Evolutionary conservation across 2,113 vertebrate genomes (phyloP), one percentile per base, ranked within the genome.

Genomic region (Proterorhinus semilunaris): DNA sequence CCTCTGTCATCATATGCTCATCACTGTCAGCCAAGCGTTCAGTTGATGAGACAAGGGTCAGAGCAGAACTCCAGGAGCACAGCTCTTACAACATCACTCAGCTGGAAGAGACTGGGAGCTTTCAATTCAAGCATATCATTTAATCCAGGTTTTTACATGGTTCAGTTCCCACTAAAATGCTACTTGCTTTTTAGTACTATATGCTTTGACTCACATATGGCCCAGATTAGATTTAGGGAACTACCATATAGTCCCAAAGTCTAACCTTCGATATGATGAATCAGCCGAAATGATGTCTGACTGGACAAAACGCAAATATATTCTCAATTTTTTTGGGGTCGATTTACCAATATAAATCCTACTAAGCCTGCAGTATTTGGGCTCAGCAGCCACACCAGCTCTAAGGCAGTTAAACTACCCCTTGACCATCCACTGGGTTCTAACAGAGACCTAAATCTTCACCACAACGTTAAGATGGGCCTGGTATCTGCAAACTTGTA

Each of bases 1-100:
- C 54, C 70, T 83, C 86, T 87, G 87, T 92, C 89, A 91, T 77
- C 91, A 79, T 64, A 53, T 74, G 59, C 74, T 83, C 86, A 85
- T 89, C 90, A 88, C 65, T 88, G 90, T 86, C 87, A 89, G 64
- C 68, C 75, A 58, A 69, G 78, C 55, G 42, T 68, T 72, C 74
- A 69, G 48, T 79, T 76, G 83, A 87, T 79, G 78, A 82, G 76
- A 42, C 36, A 6, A 65, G 69, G 79, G 78, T 79, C 79, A 79
- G 73, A 64, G 63, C 69, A 64, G 65, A 72, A 62, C 53, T 72
- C 63, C 78, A 16, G 6, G 12, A 66, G 50, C 55, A 45, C 68
- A 63, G 65, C 53, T 51, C 42, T 43, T 49, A 6, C 49, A 53
- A 43, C 72, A n/a, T 17, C 49, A 27, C 2, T 53, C 50, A 6